These are phyloP conservation scores for Vidua macroura DNA, from an alignment of 2,113 vertebrate species.

Conservation along the genomic window DNA sequence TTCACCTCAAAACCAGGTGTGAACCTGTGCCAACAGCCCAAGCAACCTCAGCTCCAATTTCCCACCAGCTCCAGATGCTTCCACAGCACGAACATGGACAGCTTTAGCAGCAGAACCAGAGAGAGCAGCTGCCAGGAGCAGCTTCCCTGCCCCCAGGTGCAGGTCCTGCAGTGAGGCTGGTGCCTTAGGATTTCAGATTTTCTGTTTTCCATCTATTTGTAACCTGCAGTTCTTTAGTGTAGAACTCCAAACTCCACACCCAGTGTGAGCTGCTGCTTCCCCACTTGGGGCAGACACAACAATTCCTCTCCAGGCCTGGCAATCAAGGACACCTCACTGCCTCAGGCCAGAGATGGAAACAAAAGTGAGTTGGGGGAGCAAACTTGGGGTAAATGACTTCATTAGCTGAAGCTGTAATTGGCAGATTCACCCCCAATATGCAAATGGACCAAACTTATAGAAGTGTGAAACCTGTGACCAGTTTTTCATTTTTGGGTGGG, in stretches of 20 bases:
- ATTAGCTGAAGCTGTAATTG: not conserved
- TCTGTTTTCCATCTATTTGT: accelerated
- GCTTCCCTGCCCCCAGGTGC: not conserved
- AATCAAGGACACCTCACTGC: not conserved
- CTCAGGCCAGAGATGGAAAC: not conserved
- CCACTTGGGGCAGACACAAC: not conserved
- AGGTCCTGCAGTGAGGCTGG: not conserved
- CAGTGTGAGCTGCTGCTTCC: not conserved
- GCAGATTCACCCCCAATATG: not conserved
- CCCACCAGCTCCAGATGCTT: not conserved
- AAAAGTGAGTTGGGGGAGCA: not conserved
- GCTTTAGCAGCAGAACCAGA: not conserved
- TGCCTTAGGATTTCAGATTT: not conserved
- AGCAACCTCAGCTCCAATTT: not conserved
- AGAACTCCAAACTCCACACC: accelerated
- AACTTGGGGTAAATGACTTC: not conserved
- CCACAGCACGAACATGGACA: not conserved
- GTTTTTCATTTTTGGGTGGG: not conserved
- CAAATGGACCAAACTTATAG: not conserved
- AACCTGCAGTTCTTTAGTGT: not conserved
- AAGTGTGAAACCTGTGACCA: not conserved
- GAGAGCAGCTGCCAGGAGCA: not conserved
- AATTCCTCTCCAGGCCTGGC: not conserved
- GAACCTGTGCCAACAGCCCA: not conserved
- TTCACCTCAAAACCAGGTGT: not conserved